Conservation (phyloP, 2,888 invertebrate species). For the Acrocyrtus sp. region DNA sequence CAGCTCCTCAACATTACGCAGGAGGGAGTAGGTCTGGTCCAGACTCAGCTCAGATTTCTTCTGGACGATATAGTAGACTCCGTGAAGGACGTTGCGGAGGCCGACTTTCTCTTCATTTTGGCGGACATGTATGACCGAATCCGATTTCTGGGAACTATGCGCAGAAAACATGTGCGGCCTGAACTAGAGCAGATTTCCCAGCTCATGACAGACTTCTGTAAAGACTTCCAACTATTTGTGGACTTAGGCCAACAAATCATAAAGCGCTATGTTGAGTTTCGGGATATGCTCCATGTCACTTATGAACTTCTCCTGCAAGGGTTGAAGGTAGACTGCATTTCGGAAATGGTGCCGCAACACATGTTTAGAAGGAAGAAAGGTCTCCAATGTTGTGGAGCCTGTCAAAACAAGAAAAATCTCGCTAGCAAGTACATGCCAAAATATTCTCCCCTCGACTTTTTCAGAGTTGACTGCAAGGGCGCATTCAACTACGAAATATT, state of each 20-base stretch:
- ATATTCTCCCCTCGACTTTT: slow-evolving; percentile 30
- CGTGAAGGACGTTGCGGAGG: slow-evolving; percentile 21
- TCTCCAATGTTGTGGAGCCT: not conserved
- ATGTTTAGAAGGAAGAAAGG: slow-evolving; percentile 10
- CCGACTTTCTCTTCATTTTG: slow-evolving; percentile 29
- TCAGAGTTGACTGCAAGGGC: slow-evolving; percentile 14
- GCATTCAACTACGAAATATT: slow-evolving; percentile 4
- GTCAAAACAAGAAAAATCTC: not conserved
- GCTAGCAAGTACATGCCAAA: slow-evolving; percentile 18
- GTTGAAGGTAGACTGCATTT: slow-evolving; percentile 3
- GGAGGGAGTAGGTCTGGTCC: slow-evolving; percentile 21
- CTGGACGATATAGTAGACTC: slow-evolving; percentile 40
- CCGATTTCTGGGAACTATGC: slow-evolving; percentile 6
- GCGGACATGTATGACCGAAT: slow-evolving; percentile 38
- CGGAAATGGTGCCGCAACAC: slow-evolving; percentile 23
- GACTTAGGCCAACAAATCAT: slow-evolving; percentile 30
- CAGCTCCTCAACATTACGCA: slow-evolving; percentile 8
- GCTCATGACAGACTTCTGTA: slow-evolving; percentile 28
- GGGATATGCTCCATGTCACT: slow-evolving; percentile 27
- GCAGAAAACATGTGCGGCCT: not conserved
- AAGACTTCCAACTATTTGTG: slow-evolving; percentile 33
- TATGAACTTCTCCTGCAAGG: slow-evolving; percentile 15
- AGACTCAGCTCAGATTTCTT: slow-evolving; percentile 32
- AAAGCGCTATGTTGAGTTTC: slow-evolving; percentile 27
- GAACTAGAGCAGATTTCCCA: slow-evolving; percentile 26